Evolutionary conservation across 2,888 invertebrate species (phyloP).

Genomic region (Harpalus rubripes): DNA sequence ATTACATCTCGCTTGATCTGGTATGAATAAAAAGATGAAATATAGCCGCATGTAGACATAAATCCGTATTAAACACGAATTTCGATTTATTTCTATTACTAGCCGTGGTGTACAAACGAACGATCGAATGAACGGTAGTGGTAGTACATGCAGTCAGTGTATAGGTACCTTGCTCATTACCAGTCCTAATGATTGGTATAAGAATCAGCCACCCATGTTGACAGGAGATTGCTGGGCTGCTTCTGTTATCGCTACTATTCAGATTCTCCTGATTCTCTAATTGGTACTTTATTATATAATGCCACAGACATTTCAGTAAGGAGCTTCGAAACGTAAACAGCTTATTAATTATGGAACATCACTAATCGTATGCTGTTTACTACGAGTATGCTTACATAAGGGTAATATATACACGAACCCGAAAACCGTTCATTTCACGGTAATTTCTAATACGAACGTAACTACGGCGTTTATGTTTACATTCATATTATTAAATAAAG

Average conservation of each 20-base stretch:
- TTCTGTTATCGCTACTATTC: not conserved
- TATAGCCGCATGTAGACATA: slow-evolving; percentile 36
- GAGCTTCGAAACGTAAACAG: not conserved
- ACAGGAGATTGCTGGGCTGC: slow-evolving; percentile 40
- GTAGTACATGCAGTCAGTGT: slow-evolving; percentile 32
- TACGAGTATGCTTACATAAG: not conserved
- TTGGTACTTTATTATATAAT: slow-evolving; percentile 51
- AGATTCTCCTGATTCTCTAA: slow-evolving; percentile 44
- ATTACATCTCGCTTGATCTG: slow-evolving; percentile 19
- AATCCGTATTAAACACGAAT: slow-evolving; percentile 52
- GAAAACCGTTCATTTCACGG: not conserved
- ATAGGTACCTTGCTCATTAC: slow-evolving; percentile 34
- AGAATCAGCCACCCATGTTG: slow-evolving; percentile 56
- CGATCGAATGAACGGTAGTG: not conserved
- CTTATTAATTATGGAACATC: slow-evolving; percentile 6
- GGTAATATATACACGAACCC: not conserved
- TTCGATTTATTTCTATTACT: slow-evolving; percentile 49
- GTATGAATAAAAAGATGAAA: slow-evolving; percentile 55
- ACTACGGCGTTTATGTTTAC: no score
- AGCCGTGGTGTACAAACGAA: no score
- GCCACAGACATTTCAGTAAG: not conserved
- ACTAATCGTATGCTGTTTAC: not conserved
- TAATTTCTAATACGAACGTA: not conserved
- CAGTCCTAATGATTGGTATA: slow-evolving; percentile 40
- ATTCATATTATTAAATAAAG: no score